phyloP scores from a whole-genome alignment of 2,797 vertebrate genomes.

The Coreius guichenoti region DNA sequence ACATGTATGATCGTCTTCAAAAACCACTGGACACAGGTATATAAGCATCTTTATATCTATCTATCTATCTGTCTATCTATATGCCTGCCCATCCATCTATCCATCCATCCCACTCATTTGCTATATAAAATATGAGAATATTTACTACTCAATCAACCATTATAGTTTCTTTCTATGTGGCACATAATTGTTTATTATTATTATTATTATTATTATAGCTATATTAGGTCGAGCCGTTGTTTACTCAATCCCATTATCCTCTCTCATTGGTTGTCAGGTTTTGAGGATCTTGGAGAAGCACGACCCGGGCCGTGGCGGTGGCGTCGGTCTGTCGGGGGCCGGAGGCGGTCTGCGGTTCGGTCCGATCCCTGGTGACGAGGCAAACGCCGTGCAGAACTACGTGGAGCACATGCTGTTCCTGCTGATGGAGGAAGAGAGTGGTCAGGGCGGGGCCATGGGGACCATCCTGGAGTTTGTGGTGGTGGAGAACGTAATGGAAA shows the following conservation, averaged over 20 bases:
- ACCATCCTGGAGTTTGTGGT: conserved; percentile 96
- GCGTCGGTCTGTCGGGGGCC: conserved; percentile 58
- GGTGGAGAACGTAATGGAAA: conserved; percentile 94
- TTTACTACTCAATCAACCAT: too few relatives aligned
- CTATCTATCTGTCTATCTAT: background rate
- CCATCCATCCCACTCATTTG: too few relatives aligned
- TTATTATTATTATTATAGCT: background rate
- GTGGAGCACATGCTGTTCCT: conserved; percentile 97
- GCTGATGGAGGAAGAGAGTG: conserved; percentile 89
- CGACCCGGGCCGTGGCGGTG: conserved; percentile 83
- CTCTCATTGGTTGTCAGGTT: conserved; percentile 76
- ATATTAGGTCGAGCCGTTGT: background rate
- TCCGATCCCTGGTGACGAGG: conserved; percentile 86
- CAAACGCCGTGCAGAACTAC: conserved; percentile 96
- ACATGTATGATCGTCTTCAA: conserved; percentile 97
- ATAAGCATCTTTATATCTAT: background rate
- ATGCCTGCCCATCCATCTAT: accelerated
- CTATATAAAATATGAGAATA: too few relatives aligned
- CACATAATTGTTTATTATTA: background rate
- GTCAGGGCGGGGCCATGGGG: conserved; percentile 89
- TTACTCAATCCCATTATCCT: background rate
- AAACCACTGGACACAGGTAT: conserved; percentile 96
- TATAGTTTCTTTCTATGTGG: too few relatives aligned
- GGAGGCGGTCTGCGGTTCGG: conserved; percentile 70
- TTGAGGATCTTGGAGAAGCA: conserved; percentile 94